Conservation (phyloP, 2,797 vertebrate species). For the Distichodus sexfasciatus region DNA sequence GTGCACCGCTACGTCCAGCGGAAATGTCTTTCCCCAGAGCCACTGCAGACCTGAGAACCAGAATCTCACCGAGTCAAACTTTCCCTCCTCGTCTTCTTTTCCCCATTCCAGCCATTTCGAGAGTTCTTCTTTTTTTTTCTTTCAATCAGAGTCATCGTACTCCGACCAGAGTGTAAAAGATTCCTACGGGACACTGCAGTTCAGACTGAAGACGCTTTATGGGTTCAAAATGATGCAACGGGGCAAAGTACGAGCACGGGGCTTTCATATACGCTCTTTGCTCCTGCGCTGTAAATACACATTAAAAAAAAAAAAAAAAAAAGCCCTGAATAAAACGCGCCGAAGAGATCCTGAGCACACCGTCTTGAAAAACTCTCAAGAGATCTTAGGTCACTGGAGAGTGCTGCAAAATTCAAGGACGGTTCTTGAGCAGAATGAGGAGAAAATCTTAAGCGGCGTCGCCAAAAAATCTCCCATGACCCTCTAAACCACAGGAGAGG, state of each 20-base stretch:
- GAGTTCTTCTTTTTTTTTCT: too few species aligned
- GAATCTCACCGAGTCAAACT: neutral
- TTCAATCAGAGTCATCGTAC: slow-evolving; percentile 6
- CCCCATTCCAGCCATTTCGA: neutral
- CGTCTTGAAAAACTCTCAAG: neutral
- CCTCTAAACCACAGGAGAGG: slow-evolving; percentile 6
- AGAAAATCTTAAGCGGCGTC: neutral
- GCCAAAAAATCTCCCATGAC: slow-evolving; percentile 20
- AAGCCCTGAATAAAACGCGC: neutral
- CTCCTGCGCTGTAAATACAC: too few species aligned
- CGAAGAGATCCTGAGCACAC: neutral
- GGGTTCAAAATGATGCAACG: neutral
- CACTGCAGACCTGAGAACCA: slow-evolving; percentile 52
- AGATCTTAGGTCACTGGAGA: slow-evolving; percentile 45
- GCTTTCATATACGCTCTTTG: neutral
- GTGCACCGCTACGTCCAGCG: slow-evolving; percentile 58
- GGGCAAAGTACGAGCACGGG: neutral
- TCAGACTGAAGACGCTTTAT: slow-evolving; percentile 54
- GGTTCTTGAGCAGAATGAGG: neutral
- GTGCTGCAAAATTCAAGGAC: neutral
- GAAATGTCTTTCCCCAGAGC: slow-evolving; percentile 61
- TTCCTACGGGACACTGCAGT: slow-evolving; percentile 32
- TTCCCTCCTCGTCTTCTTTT: neutral
- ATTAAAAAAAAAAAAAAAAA: neutral
- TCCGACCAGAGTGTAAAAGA: slow-evolving; percentile 37